These are phyloP conservation scores for Apodemus sylvaticus DNA, from an alignment of 2,113 vertebrate species.

Conservation along the genomic window DNA sequence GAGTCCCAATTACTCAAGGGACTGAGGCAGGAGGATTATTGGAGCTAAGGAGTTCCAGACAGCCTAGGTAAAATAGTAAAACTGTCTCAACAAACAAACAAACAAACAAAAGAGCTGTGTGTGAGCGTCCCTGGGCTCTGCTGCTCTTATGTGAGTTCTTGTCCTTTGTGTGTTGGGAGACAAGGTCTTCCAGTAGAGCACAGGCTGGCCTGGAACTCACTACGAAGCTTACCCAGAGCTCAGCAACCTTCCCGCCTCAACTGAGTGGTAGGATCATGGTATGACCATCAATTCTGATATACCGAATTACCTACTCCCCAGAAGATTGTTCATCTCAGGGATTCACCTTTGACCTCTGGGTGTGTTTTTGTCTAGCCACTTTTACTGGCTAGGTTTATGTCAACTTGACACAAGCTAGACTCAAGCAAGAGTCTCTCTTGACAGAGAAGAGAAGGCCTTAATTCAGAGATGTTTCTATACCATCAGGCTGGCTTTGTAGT, in stretches of 20 bases:
- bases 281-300: neutral
- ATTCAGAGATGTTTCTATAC: neutral
- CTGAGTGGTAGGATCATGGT: neutral
- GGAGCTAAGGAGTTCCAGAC: neutral
- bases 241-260: neutral
- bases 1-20: neutral
- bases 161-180: neutral
- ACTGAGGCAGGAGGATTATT: neutral
- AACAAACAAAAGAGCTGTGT: neutral
- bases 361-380: neutral
- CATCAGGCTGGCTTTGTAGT: neutral
- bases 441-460: neutral
- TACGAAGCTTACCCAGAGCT: neutral
- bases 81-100: neutral
- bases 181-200: neutral
- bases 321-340: neutral
- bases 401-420: neutral
- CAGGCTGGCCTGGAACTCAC: neutral
- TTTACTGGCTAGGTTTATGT: neutral
- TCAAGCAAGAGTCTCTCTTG: neutral
- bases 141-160: neutral
- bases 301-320: neutral
- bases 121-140: neutral
- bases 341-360: neutral
- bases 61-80: neutral